These are phyloP conservation scores for Trichomalopsis sarcophagae DNA, from an alignment of 1,140 invertebrate species.

Conservation along the genomic window DNA sequence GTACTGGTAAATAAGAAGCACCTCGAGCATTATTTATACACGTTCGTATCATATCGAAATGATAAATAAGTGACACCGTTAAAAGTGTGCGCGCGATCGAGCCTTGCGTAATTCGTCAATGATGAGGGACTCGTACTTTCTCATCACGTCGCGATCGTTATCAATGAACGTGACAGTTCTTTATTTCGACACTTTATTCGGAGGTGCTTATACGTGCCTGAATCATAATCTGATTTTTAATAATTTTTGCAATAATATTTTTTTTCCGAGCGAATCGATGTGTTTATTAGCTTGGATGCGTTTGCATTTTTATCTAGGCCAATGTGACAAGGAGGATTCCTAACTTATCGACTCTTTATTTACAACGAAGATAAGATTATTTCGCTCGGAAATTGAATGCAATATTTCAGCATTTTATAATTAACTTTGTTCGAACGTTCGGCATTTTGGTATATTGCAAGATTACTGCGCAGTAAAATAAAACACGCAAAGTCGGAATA, in stretches of 20 bases:
- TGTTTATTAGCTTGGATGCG: neutral
- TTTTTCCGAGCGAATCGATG: neutral
- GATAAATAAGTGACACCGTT: slow-evolving; percentile 28
- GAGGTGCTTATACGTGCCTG: neutral
- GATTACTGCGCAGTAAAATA: too few relatives aligned
- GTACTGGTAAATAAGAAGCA: too few relatives aligned
- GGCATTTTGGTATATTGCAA: too few relatives aligned
- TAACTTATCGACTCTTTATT: neutral
- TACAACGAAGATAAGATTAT: neutral
- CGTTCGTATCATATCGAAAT: neutral
- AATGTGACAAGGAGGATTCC: neutral
- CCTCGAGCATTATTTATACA: neutral
- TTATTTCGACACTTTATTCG: slow-evolving; percentile 55
- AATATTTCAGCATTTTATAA: neutral
- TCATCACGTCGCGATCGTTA: slow-evolving; percentile 43
- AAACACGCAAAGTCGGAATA: too few relatives aligned
- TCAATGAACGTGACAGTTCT: slow-evolving; percentile 39
- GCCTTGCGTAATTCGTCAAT: slow-evolving; percentile 18
- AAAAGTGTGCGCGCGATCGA: neutral
- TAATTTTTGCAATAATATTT: neutral
- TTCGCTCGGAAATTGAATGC: too few relatives aligned
- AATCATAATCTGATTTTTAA: neutral
- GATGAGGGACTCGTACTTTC: slow-evolving; percentile 32
- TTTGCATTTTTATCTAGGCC: neutral
- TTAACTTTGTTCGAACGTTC: neutral